Base-by-base conservation (phyloP, 2,797 vertebrate species). In the Cirrhinus mrigala region DNA sequence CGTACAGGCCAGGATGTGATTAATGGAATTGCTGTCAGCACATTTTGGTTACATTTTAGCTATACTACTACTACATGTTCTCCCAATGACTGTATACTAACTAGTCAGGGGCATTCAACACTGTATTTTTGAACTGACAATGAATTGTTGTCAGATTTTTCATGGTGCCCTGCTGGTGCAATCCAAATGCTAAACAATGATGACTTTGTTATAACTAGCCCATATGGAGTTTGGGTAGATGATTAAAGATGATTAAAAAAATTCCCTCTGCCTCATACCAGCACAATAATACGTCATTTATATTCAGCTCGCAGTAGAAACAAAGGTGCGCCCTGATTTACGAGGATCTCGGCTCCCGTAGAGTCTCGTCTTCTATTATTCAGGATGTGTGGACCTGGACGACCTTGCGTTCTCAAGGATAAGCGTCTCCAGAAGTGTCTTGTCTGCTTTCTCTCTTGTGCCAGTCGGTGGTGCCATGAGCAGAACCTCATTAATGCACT, bases 181-280 rank as follows among this genome's bases (percentile, higher is more conserved):
- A 87, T 91, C 76, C 93, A 90, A 92, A 89, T 84, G 76, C 88
- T 54, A 86, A 92, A 95, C 94, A 95, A 94, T 92, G 91, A 91
- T 82, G 37, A 90, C 91, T 93, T 93, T 94, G 94, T 95, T 93
- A 91, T 93, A 92, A 92, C 93, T 89, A 91, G 90, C 92, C 85
- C 87, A 81, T 84, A 79, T 87, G 88, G 87, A 88, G 89, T 62
- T 89, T 70, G 40, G 84, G 88, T 90, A 87, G 89, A 91, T 90
- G 86, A 86, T 62, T 64, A 69, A 86, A 84, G 68, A 76, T 76
- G 50, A 90, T 79, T 90, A 90, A 92, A 92, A 69, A 58, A 70
- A 90, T 90, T 58, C 24, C 12, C 40, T 50, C 15, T 50, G 8
- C 52, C 44, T 71, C 40, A 22, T 60, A 68, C n/a, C 88, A 91